A percentile compares a stretch with the other conserved stretches of the same genome.
Conservation (phyloP, 2,113 vertebrate genomes). For the Empidonax alnorum region DNA sequence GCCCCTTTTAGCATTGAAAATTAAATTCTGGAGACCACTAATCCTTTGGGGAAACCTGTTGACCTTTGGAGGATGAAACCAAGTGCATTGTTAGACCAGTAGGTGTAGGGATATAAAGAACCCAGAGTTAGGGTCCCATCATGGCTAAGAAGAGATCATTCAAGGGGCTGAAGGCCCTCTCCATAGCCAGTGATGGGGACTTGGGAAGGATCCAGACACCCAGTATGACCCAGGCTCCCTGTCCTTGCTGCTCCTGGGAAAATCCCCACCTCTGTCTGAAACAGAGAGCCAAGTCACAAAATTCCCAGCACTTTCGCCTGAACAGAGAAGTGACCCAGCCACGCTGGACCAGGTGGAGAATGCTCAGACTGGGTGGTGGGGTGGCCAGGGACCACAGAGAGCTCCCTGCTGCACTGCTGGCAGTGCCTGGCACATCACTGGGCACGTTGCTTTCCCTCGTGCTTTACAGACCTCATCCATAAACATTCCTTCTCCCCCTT, state of each 20-base stretch:
- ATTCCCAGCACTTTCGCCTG: background rate
- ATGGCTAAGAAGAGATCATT: background rate
- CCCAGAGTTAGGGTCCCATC: background rate
- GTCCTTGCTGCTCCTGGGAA: background rate
- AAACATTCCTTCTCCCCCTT: background rate
- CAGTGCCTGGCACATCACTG: background rate
- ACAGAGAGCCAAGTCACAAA: accelerated
- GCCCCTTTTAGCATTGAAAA: background rate
- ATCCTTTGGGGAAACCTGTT: background rate
- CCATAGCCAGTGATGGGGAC: background rate
- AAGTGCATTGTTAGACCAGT: background rate
- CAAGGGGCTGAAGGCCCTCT: background rate
- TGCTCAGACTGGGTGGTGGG: accelerated
- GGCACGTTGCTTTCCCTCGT: accelerated
- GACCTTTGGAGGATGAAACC: background rate
- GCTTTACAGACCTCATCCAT: background rate
- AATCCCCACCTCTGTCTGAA: background rate
- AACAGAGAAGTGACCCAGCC: background rate
- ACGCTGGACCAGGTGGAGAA: accelerated
- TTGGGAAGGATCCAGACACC: background rate
- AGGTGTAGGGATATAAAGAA: background rate
- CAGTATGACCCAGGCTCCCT: background rate
- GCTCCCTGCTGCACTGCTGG: background rate
- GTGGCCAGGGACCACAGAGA: background rate
- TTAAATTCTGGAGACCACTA: background rate